These are phyloP conservation scores for Diachasmimorpha longicaudata DNA, from an alignment of 1,140 invertebrate genomes.

Conservation along the genomic window DNA sequence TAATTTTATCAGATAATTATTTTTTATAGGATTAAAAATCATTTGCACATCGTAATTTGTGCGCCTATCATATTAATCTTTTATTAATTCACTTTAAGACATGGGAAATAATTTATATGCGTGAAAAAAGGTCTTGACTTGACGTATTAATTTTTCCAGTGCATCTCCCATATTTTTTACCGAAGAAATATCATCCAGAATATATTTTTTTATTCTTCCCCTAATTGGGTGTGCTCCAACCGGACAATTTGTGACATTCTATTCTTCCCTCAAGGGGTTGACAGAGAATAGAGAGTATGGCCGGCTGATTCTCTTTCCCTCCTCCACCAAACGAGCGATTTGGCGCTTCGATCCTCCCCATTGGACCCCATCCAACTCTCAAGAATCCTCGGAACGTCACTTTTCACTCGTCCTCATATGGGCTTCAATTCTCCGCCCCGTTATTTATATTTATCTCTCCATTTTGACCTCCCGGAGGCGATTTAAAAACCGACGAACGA, in stretches of 20 bases:
- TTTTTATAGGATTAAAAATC: too few species aligned
- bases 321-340: slow-evolving; percentile 10
- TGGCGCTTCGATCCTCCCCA: slow-evolving; percentile 19
- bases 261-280: neutral
- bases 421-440: neutral
- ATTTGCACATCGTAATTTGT: too few species aligned
- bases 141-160: too few species aligned
- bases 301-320: neutral
- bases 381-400: slow-evolving; percentile 14
- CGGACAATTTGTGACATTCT: slow-evolving; percentile 26
- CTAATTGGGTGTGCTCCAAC: slow-evolving; percentile 27
- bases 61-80: too few species aligned
- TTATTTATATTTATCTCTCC: slow-evolving; percentile 22
- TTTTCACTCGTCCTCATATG: neutral
- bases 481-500: neutral
- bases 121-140: too few species aligned
- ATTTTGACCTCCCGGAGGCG: neutral
- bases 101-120: too few species aligned
- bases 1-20: too few species aligned
- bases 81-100: too few species aligned
- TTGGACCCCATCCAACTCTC: slow-evolving; percentile 30
- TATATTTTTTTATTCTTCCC: neutral
- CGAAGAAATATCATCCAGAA: too few species aligned
- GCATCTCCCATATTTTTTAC: too few species aligned
- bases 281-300: neutral